A percentile compares a stretch with the other conserved stretches of the same genome.
phyloP scores from a whole-genome alignment of 2,797 vertebrate genomes.

The Allobates femoralis region DNA sequence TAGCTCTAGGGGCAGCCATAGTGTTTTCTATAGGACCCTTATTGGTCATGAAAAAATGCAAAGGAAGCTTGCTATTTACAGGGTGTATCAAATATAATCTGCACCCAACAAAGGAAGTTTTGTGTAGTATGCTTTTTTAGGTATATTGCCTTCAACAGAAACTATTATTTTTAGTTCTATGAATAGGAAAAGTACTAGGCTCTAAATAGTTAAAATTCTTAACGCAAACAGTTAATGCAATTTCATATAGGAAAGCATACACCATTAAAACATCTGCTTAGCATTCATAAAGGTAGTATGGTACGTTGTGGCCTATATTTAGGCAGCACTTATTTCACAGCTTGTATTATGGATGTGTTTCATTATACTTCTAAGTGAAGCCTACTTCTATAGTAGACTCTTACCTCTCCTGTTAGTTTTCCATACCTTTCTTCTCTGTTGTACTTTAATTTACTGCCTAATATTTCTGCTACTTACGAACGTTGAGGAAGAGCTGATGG shows the following conservation, averaged over 20 bases:
- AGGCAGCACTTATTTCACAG: background rate
- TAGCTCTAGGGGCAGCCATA: too few species aligned
- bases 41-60: too few species aligned
- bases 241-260: background rate
- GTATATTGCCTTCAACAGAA: too few species aligned
- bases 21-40: too few species aligned
- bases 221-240: background rate
- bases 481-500: background rate
- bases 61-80: too few species aligned
- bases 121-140: too few species aligned
- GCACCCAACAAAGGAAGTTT: too few species aligned
- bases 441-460: background rate
- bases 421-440: background rate
- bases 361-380: background rate
- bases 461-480: background rate
- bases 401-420: background rate
- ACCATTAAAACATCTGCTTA: background rate
- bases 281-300: background rate
- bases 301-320: background rate
- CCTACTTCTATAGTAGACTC: background rate
- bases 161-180: too few species aligned
- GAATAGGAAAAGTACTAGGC: background rate
- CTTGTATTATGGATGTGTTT: background rate
- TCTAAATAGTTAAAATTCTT: background rate
- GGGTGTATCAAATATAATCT: too few species aligned